Conservation (phyloP, 2,797 vertebrate species). For the Lerista edwardsae region DNA sequence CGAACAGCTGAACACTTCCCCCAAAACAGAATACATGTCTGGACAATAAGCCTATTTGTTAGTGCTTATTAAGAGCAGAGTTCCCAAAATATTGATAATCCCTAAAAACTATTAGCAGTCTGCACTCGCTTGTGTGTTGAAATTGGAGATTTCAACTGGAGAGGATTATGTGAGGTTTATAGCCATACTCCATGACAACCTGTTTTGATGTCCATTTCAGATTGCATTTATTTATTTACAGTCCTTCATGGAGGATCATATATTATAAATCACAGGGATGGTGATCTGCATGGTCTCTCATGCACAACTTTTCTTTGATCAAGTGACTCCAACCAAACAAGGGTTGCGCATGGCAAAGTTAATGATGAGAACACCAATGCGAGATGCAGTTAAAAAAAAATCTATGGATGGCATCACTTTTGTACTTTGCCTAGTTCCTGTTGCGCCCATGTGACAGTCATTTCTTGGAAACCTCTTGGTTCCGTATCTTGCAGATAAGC, state of each 20-base stretch:
- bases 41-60: too few species aligned
- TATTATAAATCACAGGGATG: slow-evolving; percentile 61
- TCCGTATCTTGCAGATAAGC: neutral
- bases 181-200: neutral
- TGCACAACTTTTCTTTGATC: slow-evolving; percentile 61
- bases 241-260: slow-evolving; percentile 51
- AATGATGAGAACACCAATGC: neutral
- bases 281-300: slow-evolving; percentile 45
- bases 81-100: neutral
- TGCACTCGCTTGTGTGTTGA: neutral
- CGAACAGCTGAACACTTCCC: neutral
- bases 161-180: neutral
- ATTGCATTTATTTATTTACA: slow-evolving; percentile 55
- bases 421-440: neutral
- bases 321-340: slow-evolving; percentile 48
- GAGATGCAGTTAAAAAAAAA: neutral
- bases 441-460: neutral
- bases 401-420: neutral
- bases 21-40: too few species aligned
- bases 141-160: neutral
- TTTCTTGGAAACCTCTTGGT: neutral
- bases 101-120: too few species aligned
- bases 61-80: too few species aligned
- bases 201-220: slow-evolving; percentile 44
- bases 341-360: slow-evolving; percentile 39